Evolutionary conservation across 2,113 vertebrate species (phyloP).

Genomic region (Mesoclemmys tuberculata): DNA sequence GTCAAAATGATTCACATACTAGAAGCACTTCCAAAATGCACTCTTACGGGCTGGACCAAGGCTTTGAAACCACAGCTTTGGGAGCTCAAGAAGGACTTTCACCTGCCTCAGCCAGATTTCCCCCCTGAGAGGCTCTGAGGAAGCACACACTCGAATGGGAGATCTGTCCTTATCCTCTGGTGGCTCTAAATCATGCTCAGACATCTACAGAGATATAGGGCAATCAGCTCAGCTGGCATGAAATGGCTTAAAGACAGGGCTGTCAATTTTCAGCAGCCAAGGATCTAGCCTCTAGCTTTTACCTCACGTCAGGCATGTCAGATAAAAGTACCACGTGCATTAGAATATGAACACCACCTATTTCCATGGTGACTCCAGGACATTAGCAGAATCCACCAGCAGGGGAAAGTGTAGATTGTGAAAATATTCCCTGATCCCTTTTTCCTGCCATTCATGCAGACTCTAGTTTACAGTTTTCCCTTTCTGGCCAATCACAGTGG

Average conservation of each 20-base stretch:
- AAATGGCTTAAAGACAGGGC: background rate
- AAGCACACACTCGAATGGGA: fast-evolving
- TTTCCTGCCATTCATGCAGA: background rate
- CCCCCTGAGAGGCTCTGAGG: background rate
- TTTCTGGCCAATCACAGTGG: fast-evolving
- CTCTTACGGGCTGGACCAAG: background rate
- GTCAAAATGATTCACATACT: background rate
- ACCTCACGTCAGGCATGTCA: background rate
- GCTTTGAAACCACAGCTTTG: background rate
- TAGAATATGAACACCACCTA: background rate
- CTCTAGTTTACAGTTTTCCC: background rate
- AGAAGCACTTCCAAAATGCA: background rate
- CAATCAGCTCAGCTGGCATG: background rate
- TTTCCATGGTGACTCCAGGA: background rate
- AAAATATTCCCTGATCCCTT: background rate
- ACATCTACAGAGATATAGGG: background rate
- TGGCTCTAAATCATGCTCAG: background rate
- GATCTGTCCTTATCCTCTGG: background rate
- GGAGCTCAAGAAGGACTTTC: background rate
- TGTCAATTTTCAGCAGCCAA: background rate
- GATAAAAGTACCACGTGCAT: background rate
- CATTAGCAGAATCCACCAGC: background rate
- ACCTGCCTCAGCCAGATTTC: background rate
- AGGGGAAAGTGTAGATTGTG: background rate
- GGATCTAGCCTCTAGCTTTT: background rate